Evolutionary conservation across 2,888 invertebrate species (phyloP).

Genomic region (Coecobrya sp.): DNA sequence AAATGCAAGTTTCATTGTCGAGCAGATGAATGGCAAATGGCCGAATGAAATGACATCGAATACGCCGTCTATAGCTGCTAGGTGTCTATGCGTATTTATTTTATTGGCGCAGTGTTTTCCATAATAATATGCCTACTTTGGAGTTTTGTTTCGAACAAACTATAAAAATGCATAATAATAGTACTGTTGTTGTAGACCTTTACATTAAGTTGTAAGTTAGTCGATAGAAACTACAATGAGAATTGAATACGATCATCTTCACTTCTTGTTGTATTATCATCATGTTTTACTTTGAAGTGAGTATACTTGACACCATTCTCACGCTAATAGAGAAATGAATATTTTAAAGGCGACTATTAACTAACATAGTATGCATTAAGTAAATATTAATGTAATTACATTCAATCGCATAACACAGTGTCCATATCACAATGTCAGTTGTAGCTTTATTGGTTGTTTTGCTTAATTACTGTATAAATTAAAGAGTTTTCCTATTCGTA

Average conservation of each 20-base stretch:
- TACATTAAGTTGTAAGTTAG: constrained; percentile 19
- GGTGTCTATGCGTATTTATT: too few species aligned
- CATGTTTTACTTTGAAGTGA: constrained; percentile 46
- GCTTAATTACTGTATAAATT: constrained; percentile 5
- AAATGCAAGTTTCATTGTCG: constrained; percentile 19
- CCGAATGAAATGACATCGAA: constrained; percentile 31
- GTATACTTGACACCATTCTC: constrained; percentile 80
- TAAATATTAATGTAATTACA: constrained; percentile 7
- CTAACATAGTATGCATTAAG: constrained; percentile 3
- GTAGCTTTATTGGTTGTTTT: neutral
- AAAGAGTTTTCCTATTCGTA: too few species aligned
- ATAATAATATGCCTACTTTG: too few species aligned
- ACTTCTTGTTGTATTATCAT: constrained; percentile 12
- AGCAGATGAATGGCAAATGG: constrained; percentile 21
- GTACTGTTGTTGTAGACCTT: constrained; percentile 46
- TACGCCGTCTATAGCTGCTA: neutral
- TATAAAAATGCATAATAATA: constrained; percentile 29
- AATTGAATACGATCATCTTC: constrained; percentile 40
- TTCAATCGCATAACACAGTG: neutral
- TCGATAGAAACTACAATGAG: constrained; percentile 35
- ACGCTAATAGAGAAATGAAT: constrained; percentile 64
- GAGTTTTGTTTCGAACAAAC: neutral
- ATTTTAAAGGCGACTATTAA: constrained; percentile 51
- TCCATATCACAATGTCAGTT: neutral
- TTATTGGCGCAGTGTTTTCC: too few species aligned